Conservation (phyloP, 2,888 invertebrate species). For the Clivina fossor region DNA sequence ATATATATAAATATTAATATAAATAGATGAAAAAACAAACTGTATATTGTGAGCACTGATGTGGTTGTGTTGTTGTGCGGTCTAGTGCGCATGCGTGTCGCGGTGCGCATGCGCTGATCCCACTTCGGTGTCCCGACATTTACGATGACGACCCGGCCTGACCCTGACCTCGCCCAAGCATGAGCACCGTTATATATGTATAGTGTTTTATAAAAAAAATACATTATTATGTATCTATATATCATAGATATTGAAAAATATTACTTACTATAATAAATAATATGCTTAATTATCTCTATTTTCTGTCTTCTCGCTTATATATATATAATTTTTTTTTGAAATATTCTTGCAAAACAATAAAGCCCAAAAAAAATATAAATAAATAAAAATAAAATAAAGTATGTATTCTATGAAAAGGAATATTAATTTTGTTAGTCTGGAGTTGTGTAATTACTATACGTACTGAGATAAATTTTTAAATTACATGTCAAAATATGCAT, state of each 20-base stretch:
- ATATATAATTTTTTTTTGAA: slow-evolving; percentile 43
- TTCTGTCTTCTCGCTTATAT: slow-evolving; percentile 51
- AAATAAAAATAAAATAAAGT: slow-evolving; percentile 46
- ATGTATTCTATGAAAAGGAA: slow-evolving; percentile 31
- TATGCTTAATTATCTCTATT: slow-evolving; percentile 52
- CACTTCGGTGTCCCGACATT: slow-evolving; percentile 35
- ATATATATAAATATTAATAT: slow-evolving; percentile 7
- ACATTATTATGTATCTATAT: slow-evolving; percentile 53
- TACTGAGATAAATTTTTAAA: slow-evolving; percentile 45
- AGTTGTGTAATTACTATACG: slow-evolving; percentile 50
- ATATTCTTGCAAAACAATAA: slow-evolving; percentile 47
- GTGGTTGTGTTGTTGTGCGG: slow-evolving; percentile 20
- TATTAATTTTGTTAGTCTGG: slow-evolving; percentile 49
- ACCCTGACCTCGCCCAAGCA: slow-evolving; percentile 47
- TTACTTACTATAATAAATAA: slow-evolving; percentile 42
- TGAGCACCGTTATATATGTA: slow-evolving; percentile 39
- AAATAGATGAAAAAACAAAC: slow-evolving; percentile 7
- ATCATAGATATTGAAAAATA: slow-evolving; percentile 41
- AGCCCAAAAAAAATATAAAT: slow-evolving; percentile 49
- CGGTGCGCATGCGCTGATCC: not conserved
- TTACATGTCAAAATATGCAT: slow-evolving; percentile 24
- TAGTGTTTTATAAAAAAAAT: slow-evolving; percentile 45
- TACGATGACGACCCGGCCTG: slow-evolving; percentile 55
- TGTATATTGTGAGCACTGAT: not conserved
- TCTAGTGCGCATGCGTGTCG: slow-evolving; percentile 1